Evolutionary conservation across 1,140 invertebrate genomes (phyloP).

Genomic region (Papilio glaucus): DNA sequence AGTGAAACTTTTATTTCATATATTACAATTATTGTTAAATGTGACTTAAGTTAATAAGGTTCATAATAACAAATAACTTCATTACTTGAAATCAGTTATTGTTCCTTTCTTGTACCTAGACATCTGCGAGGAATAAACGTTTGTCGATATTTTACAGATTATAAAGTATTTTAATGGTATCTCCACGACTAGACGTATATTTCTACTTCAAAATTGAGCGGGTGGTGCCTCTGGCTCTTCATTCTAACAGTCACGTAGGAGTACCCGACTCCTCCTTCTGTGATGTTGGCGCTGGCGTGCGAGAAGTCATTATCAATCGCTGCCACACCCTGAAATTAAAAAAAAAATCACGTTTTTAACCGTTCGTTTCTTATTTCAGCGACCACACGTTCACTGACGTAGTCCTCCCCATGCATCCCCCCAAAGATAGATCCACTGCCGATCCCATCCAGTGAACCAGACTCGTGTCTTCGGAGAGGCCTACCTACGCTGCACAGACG

Average conservation of each 20-base stretch:
- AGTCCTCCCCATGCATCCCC: too few relatives aligned
- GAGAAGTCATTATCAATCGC: conserved; percentile 78
- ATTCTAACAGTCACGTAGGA: conserved; percentile 73
- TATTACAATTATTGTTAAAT: too few relatives aligned
- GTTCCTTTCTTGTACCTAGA: background rate
- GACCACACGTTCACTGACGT: too few relatives aligned
- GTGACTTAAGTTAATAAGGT: too few relatives aligned
- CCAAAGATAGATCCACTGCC: too few relatives aligned
- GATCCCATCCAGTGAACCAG: too few relatives aligned
- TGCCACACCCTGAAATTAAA: conserved; percentile 69
- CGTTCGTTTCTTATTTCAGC: too few relatives aligned
- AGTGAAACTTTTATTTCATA: too few relatives aligned
- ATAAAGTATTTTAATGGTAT: background rate
- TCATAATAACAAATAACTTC: too few relatives aligned
- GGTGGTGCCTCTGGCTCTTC: conserved; percentile 78
- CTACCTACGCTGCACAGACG: too few relatives aligned
- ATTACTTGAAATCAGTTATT: too few relatives aligned
- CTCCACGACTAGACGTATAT: conserved; percentile 62
- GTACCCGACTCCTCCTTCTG: conserved; percentile 70
- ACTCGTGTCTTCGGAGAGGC: too few relatives aligned
- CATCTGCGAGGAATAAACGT: background rate
- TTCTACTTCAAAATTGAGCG: conserved; percentile 77
- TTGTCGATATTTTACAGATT: background rate
- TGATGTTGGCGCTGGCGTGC: conserved; percentile 76
- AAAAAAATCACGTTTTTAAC: background rate